These are phyloP conservation scores for Scaptomyza tumidula DNA, from an alignment of 2,888 invertebrate genomes.

Conservation along the genomic window DNA sequence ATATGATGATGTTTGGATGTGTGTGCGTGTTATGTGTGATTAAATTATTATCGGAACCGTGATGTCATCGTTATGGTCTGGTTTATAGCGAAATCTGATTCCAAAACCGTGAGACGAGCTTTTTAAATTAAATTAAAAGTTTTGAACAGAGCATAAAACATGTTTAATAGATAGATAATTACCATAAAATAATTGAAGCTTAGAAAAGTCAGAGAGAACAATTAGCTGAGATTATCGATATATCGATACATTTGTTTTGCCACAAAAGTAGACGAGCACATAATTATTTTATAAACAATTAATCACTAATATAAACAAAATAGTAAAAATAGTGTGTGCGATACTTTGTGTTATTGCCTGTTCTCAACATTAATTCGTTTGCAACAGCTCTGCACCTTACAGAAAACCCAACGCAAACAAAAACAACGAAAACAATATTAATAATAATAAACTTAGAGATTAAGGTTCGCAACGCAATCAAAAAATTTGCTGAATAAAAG, in stretches of 20 bases:
- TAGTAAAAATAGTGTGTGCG: slow-evolving; percentile 56
- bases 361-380: slow-evolving; percentile 17
- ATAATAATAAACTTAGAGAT: slow-evolving; percentile 51
- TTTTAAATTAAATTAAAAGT: background rate
- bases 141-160: background rate
- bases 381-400: slow-evolving; percentile 2
- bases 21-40: slow-evolving; percentile 11
- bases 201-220: slow-evolving; percentile 2
- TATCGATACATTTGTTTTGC: slow-evolving; percentile 48
- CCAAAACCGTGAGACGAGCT: background rate
- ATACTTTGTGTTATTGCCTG: slow-evolving; percentile 28
- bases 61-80: slow-evolving; percentile 50
- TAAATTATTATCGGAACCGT: slow-evolving; percentile 45
- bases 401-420: slow-evolving; percentile 33
- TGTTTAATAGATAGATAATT: background rate
- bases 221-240: slow-evolving; percentile 35
- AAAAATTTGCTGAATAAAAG: slow-evolving; percentile 58
- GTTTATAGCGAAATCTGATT: slow-evolving; percentile 25
- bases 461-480: slow-evolving; percentile 76
- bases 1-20: slow-evolving; percentile 21
- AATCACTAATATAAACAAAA: slow-evolving; percentile 77
- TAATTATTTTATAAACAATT: slow-evolving; percentile 79
- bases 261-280: slow-evolving; percentile 61
- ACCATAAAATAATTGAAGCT: background rate
- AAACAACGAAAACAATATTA: slow-evolving; percentile 44